Conservation (phyloP, 2,113 vertebrate genomes). For the Aphyosemion australe region DNA sequence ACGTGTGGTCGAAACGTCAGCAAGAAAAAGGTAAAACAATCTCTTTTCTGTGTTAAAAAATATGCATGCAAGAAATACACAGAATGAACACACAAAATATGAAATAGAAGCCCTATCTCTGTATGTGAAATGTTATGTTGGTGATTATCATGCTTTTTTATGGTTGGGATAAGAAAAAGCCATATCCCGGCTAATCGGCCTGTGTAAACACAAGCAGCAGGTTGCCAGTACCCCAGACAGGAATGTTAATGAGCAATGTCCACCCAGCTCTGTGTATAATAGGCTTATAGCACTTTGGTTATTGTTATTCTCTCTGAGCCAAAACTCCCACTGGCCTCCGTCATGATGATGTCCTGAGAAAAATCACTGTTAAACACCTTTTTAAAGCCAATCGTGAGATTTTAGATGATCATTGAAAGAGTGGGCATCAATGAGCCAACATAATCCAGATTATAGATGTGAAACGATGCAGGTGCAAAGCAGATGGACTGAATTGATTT, state of each 20-base stretch:
- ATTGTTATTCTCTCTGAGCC: slow-evolving; percentile 25
- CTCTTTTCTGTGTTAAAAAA: no score
- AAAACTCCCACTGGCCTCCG: slow-evolving; percentile 45
- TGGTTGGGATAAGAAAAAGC: slow-evolving; percentile 12
- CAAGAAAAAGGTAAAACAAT: no score
- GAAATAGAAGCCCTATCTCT: no score
- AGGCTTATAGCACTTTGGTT: slow-evolving; percentile 64
- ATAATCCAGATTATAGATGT: slow-evolving; percentile 16
- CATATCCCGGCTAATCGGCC: slow-evolving; percentile 43
- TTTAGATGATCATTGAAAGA: no score
- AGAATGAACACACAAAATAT: no score
- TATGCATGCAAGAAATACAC: no score
- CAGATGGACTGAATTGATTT: slow-evolving; percentile 46
- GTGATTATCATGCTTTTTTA: slow-evolving; percentile 17
- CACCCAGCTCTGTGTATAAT: slow-evolving; percentile 67
- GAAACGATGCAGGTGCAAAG: slow-evolving; percentile 44
- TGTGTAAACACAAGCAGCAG: slow-evolving; percentile 58
- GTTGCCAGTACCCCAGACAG: slow-evolving; percentile 70
- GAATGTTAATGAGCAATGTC: slow-evolving; percentile 73
- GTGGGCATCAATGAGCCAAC: not conserved
- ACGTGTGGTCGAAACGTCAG: no score
- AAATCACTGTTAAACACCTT: not conserved
- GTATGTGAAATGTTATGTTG: not conserved
- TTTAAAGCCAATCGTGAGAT: not conserved
- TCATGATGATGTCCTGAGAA: slow-evolving; percentile 42